These are phyloP conservation scores for Ochlodes sylvanus DNA, from an alignment of 2,888 invertebrate species.

Conservation along the genomic window DNA sequence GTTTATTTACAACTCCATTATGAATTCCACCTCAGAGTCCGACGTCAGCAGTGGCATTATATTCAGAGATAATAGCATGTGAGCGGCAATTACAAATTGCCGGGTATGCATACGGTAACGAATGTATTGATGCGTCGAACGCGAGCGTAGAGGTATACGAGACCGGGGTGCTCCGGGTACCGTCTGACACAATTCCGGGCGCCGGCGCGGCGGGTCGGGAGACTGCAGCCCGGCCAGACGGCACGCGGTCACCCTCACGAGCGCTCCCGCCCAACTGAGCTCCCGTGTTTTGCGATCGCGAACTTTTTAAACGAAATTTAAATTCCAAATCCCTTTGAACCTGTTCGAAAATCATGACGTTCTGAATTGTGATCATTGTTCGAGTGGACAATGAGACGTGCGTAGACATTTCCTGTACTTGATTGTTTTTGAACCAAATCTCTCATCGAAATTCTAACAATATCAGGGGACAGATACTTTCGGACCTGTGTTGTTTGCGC, in stretches of 20 bases:
- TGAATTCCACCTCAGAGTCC: constrained; percentile 23
- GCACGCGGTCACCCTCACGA: constrained; percentile 72
- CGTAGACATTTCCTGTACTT: constrained; percentile 64
- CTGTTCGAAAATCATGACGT: constrained; percentile 38
- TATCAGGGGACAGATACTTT: constrained; percentile 43
- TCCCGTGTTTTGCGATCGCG: constrained; percentile 44
- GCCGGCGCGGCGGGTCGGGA: constrained; percentile 76
- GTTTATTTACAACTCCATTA: constrained; percentile 24
- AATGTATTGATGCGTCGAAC: constrained; percentile 73
- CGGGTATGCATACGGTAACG: constrained; percentile 58
- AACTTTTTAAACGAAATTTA: constrained; percentile 39
- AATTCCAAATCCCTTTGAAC: constrained; percentile 40
- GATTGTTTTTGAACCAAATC: constrained; percentile 59
- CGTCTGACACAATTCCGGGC: constrained; percentile 81
- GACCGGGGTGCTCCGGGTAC: constrained; percentile 71
- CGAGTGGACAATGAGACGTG: constrained; percentile 64
- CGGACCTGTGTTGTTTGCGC: constrained; percentile 37
- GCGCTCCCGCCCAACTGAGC: constrained; percentile 63
- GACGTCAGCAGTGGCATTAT: constrained; percentile 34
- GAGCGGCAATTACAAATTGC: constrained; percentile 57
- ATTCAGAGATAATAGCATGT: constrained; percentile 41
- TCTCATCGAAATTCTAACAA: constrained; percentile 53
- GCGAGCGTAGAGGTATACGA: constrained; percentile 59
- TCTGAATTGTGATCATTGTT: constrained; percentile 59
- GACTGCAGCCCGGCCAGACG: constrained; percentile 78